Conservation (phyloP, 2,113 vertebrate genomes). For the Rafetus swinhoei region DNA sequence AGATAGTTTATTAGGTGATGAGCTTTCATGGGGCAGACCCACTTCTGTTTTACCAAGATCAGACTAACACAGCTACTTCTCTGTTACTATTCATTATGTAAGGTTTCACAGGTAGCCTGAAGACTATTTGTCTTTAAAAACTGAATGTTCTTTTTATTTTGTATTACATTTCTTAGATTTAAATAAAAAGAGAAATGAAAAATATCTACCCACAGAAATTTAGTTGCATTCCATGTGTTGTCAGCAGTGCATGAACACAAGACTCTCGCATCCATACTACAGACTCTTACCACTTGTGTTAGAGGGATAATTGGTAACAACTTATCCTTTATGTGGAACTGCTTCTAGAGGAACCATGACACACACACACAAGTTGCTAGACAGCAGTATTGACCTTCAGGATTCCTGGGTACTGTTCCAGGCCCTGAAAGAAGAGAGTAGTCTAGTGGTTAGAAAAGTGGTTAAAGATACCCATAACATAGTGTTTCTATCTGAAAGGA, state of each 20-base stretch:
- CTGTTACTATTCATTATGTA: no score
- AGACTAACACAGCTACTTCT: no score
- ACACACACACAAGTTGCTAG: neutral
- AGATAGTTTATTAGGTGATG: no score
- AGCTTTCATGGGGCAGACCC: no score
- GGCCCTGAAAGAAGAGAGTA: neutral
- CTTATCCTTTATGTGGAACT: neutral
- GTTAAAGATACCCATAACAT: neutral
- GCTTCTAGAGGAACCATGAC: neutral
- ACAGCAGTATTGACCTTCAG: neutral
- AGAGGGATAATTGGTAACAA: neutral
- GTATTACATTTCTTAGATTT: neutral
- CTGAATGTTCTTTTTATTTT: neutral
- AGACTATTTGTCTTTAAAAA: neutral
- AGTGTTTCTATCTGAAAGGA: neutral
- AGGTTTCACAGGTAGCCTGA: neutral
- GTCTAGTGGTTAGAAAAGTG: neutral
- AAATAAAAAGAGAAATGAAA: neutral
- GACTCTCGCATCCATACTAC: neutral
- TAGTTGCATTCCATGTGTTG: neutral
- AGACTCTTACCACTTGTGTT: neutral
- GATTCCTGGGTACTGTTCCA: neutral
- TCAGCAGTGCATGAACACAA: neutral
- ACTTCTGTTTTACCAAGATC: no score
- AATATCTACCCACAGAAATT: neutral